Evolutionary conservation across 2,113 vertebrate genomes (phyloP).

Genomic region (Colossoma macropomum): DNA sequence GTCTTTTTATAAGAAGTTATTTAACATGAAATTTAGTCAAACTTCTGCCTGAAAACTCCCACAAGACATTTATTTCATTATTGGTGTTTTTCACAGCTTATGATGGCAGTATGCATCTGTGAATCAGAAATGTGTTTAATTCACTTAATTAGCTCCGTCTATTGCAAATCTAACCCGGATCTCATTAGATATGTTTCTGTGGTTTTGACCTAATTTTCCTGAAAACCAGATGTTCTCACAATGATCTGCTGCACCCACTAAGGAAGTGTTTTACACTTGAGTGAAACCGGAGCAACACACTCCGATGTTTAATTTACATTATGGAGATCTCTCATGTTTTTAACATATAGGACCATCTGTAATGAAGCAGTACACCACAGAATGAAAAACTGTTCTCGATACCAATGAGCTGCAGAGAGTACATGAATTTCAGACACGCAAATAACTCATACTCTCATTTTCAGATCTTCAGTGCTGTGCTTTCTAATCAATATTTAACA

Average conservation of each 20-base stretch:
- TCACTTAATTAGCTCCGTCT: neutral
- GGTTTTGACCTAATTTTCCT: constrained; percentile 15
- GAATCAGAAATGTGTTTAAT: neutral
- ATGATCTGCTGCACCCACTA: constrained; percentile 5
- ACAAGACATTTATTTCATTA: neutral
- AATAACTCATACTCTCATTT: neutral
- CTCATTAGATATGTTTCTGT: neutral
- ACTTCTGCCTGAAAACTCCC: neutral
- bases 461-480: neutral
- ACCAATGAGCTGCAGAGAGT: constrained; percentile 71
- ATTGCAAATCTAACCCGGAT: constrained; percentile 6
- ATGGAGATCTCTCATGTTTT: constrained; percentile 58
- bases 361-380: constrained; percentile 89
- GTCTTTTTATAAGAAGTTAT: neutral
- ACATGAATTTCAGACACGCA: neutral
- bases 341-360: constrained; percentile 82
- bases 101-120: neutral
- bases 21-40: neutral
- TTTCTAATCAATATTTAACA: neutral
- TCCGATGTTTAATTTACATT: constrained; percentile 21
- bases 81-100: neutral
- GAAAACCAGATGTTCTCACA: constrained; percentile 27
- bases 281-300: constrained; percentile 1
- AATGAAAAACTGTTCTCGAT: constrained; percentile 81
- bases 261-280: constrained; percentile 22